Evolutionary conservation across 2,797 vertebrate species (phyloP).

Genomic region (Rhincodon typus): DNA sequence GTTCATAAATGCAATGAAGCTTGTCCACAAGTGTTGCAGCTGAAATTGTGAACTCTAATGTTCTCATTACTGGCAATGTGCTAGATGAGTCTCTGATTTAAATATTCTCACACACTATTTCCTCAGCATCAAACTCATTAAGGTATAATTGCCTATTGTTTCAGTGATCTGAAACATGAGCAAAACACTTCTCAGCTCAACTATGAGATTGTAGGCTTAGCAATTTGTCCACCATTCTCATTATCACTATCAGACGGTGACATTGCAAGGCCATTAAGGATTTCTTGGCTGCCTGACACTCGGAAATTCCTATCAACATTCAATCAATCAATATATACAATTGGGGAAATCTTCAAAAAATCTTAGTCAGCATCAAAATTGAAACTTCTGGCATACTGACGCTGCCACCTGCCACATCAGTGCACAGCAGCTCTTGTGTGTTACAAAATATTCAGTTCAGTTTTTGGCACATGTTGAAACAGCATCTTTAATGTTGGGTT

Average conservation of each 20-base stretch:
- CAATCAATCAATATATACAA: neutral
- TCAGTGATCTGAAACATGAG: conserved; percentile 14
- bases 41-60: conserved; percentile 12
- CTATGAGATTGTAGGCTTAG: neutral
- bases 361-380: neutral
- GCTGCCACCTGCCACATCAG: neutral
- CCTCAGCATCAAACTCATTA: neutral
- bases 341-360: neutral
- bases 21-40: neutral
- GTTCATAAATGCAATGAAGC: neutral
- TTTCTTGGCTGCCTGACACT: neutral
- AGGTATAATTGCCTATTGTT: conserved; percentile 12
- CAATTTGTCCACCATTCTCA: neutral
- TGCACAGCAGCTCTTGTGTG: neutral
- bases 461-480: neutral
- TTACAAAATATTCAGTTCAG: neutral
- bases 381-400: neutral
- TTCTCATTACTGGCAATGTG: neutral
- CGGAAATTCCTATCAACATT: neutral
- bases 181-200: conserved; percentile 9
- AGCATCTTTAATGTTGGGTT: neutral
- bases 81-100: neutral
- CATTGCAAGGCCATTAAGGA: neutral
- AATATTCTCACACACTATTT: neutral
- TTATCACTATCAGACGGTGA: neutral